A percentile compares a stretch with the other conserved stretches of the same genome.
These are phyloP conservation scores for Asarcornis scutulata DNA, from an alignment of 2,113 vertebrate genomes.

Conservation along the genomic window DNA sequence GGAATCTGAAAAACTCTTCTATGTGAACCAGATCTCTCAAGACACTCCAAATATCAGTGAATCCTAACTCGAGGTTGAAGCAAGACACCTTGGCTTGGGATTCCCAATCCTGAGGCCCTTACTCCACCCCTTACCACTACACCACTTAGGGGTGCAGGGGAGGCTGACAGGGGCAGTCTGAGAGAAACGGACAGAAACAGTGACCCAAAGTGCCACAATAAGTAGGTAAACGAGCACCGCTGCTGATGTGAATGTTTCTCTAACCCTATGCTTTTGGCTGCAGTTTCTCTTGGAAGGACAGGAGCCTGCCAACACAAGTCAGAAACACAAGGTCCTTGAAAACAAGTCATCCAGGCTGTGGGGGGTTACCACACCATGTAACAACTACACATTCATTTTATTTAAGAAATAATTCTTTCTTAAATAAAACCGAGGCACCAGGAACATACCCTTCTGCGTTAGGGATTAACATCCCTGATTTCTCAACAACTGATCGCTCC, in stretches of 20 bases:
- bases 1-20: not conserved
- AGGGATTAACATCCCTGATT: not conserved
- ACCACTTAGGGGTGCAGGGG: not conserved
- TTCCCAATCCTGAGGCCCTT: not conserved
- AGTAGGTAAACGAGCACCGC: not conserved
- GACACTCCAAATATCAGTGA: not conserved
- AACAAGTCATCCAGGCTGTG: not conserved
- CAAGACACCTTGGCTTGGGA: not conserved
- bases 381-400: not conserved
- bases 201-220: not conserved
- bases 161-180: not conserved
- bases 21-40: not conserved
- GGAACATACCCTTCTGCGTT: not conserved
- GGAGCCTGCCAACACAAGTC: not conserved
- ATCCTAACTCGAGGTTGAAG: not conserved
- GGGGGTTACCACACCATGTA: not conserved
- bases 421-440: not conserved
- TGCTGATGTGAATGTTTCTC: not conserved
- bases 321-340: not conserved
- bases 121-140: too few species aligned
- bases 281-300: not conserved
- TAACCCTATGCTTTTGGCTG: not conserved
- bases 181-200: not conserved
- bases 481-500: slow-evolving; percentile 4
- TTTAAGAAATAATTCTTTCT: not conserved